Evolutionary conservation across 2,113 vertebrate genomes (phyloP).

Genomic region (Calonectris borealis): DNA sequence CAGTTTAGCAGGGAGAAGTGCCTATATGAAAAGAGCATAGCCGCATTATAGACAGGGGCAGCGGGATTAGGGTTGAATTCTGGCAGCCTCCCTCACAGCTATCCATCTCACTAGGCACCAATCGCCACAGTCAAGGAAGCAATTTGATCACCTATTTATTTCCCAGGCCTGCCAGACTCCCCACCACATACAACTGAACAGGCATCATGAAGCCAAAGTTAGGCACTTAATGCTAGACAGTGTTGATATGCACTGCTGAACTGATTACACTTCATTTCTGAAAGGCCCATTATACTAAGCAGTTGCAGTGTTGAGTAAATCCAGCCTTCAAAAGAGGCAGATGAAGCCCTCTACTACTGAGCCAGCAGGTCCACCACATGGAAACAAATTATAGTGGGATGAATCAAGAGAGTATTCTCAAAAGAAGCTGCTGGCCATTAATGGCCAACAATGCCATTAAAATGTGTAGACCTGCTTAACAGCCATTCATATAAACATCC

Average conservation of each 20-base stretch:
- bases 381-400: neutral
- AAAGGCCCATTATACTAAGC: neutral
- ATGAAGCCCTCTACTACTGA: neutral
- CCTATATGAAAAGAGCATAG: neutral
- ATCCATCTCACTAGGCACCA: neutral
- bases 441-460: neutral
- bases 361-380: neutral
- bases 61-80: neutral
- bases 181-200: neutral
- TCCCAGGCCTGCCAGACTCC: neutral
- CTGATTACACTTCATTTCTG: neutral
- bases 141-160: neutral
- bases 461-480: neutral
- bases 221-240: neutral
- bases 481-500: neutral
- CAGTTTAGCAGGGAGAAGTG: neutral
- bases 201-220: neutral
- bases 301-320: neutral
- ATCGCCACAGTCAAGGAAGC: neutral
- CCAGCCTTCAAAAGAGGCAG: neutral
- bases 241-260: neutral
- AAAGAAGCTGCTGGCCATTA: neutral
- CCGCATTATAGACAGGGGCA: neutral
- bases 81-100: neutral
- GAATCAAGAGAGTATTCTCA: neutral